Base-by-base conservation (phyloP, 2,888 invertebrate species). In the Dynastes hyllus region DNA sequence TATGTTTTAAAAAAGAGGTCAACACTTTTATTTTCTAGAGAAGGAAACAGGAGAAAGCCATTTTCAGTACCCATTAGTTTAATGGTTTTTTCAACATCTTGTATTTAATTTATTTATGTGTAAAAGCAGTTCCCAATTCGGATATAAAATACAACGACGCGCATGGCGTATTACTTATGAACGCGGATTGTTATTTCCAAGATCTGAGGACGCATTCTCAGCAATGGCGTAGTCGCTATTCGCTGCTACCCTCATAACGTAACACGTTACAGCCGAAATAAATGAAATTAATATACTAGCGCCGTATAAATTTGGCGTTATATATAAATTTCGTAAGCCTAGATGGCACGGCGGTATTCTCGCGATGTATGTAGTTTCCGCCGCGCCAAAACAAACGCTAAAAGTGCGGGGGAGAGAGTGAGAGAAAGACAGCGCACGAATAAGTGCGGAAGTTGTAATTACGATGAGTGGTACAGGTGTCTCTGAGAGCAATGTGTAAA, bases 381-480 rank as follows among this genome's bases (percentile, higher is more conserved):
- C 13, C 51, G 22, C 37, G 75, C 61, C 27, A 22, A 77, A 77
- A 45, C 55, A 67, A 22, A 37, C 27, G 40, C 66, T 45, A 32
- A 66, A 37, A 22, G 29, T 32, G 51, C 51, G 40, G 11, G 40
- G 40, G 32, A 32, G 53, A 51, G 11, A 45, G 11, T 2, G 45
- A 55, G 65, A 51, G 11, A 45, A 11, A 45, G 45, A 45, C 11
- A 45, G 32, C 16, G 65, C 29, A 1, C 67, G 77, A 65, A 65
- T 77, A 81, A 82, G 81, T 83, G 81, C 76, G 78, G 75, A 83
- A 83, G 84, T 84, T 84, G 83, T 86, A 86, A 86, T 86, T 85
- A 86, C 86, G 83, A 85, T 84, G 85, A 85, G 86, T 86, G 86
- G 86, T 85, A 84, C 85, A 85, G 85, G 85, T 85, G 86, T 85